Percentiles rank a stretch among this genome's conserved stretches.
phyloP scores from a whole-genome alignment of 2,888 invertebrate genomes.

The Dryobotodes eremita region DNA sequence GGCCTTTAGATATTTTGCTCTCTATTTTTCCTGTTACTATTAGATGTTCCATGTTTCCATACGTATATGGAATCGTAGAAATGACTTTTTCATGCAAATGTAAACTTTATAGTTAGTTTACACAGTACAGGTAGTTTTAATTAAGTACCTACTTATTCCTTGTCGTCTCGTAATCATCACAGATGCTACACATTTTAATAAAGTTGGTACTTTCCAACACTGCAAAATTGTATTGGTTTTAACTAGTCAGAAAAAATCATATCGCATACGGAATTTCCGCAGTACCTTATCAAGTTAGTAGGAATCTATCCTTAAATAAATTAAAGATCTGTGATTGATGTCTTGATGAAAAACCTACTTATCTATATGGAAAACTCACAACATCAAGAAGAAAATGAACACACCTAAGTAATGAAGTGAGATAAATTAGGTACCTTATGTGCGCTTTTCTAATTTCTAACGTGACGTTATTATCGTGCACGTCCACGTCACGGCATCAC shows the following conservation, averaged over 20 bases:
- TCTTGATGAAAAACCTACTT: slow-evolving; percentile 1
- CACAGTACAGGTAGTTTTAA: no score
- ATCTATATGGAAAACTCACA: neutral
- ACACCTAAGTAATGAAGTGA: neutral
- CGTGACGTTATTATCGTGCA: neutral
- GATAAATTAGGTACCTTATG: neutral
- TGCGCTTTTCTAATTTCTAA: neutral
- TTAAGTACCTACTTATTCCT: no score
- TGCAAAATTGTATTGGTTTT: neutral
- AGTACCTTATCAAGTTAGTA: neutral
- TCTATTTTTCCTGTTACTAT: neutral
- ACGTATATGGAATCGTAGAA: no score
- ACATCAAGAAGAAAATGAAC: neutral
- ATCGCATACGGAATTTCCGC: neutral
- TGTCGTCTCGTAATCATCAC: no score
- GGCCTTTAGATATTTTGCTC: neutral
- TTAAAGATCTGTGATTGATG: neutral
- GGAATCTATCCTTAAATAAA: neutral
- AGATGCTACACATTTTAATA: neutral
- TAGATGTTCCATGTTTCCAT: no score
- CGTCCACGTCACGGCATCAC: neutral
- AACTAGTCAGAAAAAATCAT: slow-evolving; percentile 4
- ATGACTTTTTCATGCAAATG: no score
- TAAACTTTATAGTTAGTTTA: no score
- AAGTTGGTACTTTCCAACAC: neutral